Conservation (phyloP, 2,888 invertebrate genomes). For the Caenorhabditis sp. region DNA sequence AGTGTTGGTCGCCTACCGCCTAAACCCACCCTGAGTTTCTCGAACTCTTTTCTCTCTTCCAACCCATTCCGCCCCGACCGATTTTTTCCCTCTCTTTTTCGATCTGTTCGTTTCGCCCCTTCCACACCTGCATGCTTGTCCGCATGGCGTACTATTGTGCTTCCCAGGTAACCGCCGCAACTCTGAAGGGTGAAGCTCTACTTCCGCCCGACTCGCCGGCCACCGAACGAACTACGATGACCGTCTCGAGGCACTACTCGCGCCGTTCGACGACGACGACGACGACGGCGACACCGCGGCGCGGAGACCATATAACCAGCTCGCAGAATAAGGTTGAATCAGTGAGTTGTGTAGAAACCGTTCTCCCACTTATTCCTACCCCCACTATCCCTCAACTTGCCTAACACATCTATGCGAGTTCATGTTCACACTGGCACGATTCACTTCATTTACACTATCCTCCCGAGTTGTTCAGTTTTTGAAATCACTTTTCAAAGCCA, state of each 20-base stretch:
- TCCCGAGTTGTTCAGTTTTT: conserved; percentile 13
- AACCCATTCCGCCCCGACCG: not conserved
- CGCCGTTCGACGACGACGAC: conserved; percentile 34
- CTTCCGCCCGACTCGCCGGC: conserved; percentile 59
- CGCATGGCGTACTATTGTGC: conserved; percentile 61
- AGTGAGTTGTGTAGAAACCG: conserved; percentile 56
- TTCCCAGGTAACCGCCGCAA: conserved; percentile 69
- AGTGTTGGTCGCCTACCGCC: conserved; percentile 58
- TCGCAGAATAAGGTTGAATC: conserved; percentile 61
- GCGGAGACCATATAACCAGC: conserved; percentile 43
- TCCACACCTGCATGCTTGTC: conserved; percentile 56
- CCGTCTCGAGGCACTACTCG: conserved; percentile 37
- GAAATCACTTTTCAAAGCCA: conserved; percentile 12
- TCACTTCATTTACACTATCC: conserved; percentile 5
- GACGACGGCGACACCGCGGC: conserved; percentile 33
- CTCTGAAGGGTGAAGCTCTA: conserved; percentile 69
- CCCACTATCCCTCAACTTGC: conserved; percentile 5
- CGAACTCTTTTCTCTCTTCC: not conserved
- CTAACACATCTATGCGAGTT: conserved; percentile 41
- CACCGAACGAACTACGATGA: conserved; percentile 53
- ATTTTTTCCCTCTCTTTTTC: conserved; percentile 8
- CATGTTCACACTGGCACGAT: conserved; percentile 49
- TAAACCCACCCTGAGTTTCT: conserved; percentile 51
- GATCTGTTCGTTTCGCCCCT: conserved; percentile 3
- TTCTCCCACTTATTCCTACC: not conserved